Base-by-base conservation (phyloP, 2,888 invertebrate species). In the Oegoconia quadripuncta region DNA sequence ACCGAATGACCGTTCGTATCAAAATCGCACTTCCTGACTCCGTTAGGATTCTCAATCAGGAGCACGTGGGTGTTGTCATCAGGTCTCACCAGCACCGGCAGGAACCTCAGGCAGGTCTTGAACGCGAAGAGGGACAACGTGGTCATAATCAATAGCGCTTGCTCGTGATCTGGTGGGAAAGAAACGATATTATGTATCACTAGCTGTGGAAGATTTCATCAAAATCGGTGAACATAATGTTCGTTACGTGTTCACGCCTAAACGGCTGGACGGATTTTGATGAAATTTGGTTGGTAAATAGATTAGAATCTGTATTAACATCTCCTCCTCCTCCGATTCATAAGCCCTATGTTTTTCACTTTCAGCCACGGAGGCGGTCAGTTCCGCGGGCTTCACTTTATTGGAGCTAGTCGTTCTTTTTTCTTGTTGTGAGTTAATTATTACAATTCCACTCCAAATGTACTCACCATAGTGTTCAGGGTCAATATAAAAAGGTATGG, bases 81-180 rank as follows among this genome's bases (percentile, higher is more conserved):
- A 0, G 82, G 83, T 0, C 53, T 36, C 0, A 50, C 52, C 59
- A 81, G 56, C 0, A 73, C 70, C 0, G 86, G 86, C 0, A 46
- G 47, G 47, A 87, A 84, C 41, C 82, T 77, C 0, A 87, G 18
- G 20, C 86, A 87, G 0, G 80, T 78, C 40, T 73, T 73, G 37
- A 66, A 74, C 0, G 73, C 60, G 36, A 86, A 73, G 27, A 49
- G 42, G 0, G 75, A 56, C 0, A 86, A 48, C 0, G 75, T 48
- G 1, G 57, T 60, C 59, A 76, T 61, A 2, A 86, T 81, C 0
- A 54, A 35, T 1, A 63, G 11, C 0, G 62, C 29, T 31, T 86
- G 84, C 17, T 83, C 79, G 1, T 59, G 46, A 27, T 80, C 82
- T 82, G 36, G 1, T 12, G 20, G 27, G n/a, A 20, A 22, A 20